Percentiles rank a stretch among this genome's conserved stretches.
Conservation (phyloP, 2,888 invertebrate species). For the Eugnorisma glareosa region DNA sequence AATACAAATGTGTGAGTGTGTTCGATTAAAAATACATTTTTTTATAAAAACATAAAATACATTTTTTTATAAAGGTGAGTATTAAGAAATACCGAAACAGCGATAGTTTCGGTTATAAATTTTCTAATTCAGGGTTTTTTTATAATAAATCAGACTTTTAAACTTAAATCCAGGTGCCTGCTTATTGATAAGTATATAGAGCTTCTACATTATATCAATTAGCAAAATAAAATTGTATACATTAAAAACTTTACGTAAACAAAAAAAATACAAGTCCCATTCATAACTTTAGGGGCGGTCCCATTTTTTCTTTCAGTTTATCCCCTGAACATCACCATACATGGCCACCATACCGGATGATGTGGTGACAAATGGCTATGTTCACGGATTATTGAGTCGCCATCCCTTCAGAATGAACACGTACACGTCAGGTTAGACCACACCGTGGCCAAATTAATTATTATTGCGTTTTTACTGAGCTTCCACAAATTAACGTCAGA, state of each 20-base stretch:
- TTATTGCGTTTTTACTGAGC: slow-evolving; percentile 63
- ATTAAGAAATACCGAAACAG: neutral
- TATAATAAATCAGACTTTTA: neutral
- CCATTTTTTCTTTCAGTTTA: slow-evolving; percentile 32
- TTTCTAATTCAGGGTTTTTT: neutral
- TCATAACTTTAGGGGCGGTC: slow-evolving; percentile 30
- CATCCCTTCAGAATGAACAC: slow-evolving; percentile 81
- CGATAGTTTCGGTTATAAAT: too few relatives aligned
- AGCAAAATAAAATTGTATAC: neutral
- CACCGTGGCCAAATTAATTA: slow-evolving; percentile 79
- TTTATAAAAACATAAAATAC: neutral
- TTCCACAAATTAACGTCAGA: slow-evolving; percentile 60
- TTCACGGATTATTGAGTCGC: slow-evolving; percentile 86
- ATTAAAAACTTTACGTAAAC: neutral
- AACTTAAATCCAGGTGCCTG: neutral
- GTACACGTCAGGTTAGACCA: slow-evolving; percentile 80
- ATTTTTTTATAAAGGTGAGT: neutral
- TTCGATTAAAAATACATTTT: neutral
- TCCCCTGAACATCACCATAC: slow-evolving; percentile 13
- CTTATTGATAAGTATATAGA: neutral
- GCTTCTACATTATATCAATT: neutral
- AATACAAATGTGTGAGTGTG: neutral
- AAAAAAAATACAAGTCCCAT: slow-evolving; percentile 5
- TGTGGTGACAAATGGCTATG: slow-evolving; percentile 86
- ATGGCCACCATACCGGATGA: slow-evolving; percentile 84